Base-by-base conservation (phyloP, 2,888 invertebrate genomes). In the Fragum sueziense region DNA sequence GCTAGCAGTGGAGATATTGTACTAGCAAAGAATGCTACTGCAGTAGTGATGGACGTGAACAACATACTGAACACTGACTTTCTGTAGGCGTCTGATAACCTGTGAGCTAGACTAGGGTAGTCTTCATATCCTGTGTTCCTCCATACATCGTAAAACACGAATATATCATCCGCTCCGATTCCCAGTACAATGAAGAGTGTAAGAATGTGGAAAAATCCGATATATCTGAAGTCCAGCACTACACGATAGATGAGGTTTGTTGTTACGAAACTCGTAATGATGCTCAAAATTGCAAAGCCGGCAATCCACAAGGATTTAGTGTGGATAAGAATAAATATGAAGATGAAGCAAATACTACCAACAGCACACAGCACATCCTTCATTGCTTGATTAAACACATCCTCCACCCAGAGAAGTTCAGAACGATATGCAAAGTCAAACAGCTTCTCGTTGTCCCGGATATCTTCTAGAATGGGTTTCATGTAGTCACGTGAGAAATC, bases 71-170 rank as follows among this genome's bases (percentile, higher is more conserved):
- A 72, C 0, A 85, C 87, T 0, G 88, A 87, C 47, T 88, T 88
- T 14, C 82, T 67, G 75, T 88, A 90, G 0, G 88, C 85, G 68
- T 86, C 86, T 9, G 89, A 85, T 20, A 89, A 74, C 20, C 89
- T 79, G 65, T 88, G 88, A 1, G 87, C 87, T 11, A 89, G 65
- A 25, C 76, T 84, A 9, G 86, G 86, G 27, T 84, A 88, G 0
- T 75, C 20, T 7, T 83, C 76, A 22, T 72, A 80, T 0, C 80
- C 83, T 0, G 88, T 86, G 25, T 86, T 84, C 34, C 84, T 73
- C 90, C 90, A 90, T 1, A 87, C 79, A 70, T 90, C 90, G 62
- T 88, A 87, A 70, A 90, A 90, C 14, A 90, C 88, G 73, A 90
- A 88, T 14, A 88, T 62, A 61, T 88, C 88, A 76, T 88, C 88